phyloP scores from a whole-genome alignment of 2,113 vertebrate species.

The Cygnus atratus region DNA sequence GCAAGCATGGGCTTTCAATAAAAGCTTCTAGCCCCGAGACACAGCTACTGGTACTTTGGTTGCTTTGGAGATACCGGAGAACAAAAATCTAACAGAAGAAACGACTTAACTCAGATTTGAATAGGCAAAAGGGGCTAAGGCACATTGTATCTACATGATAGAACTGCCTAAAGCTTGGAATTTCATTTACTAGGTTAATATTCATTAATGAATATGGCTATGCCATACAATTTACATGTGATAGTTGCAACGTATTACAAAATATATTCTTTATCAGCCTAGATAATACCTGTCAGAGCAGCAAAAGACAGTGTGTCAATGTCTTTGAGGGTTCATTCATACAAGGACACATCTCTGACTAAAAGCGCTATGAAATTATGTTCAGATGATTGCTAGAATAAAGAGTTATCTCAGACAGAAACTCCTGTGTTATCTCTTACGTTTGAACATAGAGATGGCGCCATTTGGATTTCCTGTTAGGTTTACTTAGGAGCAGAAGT shows the following conservation, averaged over 20 bases:
- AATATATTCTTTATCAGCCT: not conserved
- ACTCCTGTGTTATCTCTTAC: not conserved
- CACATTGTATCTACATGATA: not conserved
- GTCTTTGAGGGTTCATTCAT: not conserved
- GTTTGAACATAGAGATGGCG: not conserved
- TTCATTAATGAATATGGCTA: not conserved
- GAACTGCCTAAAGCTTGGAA: not conserved
- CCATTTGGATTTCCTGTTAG: not conserved
- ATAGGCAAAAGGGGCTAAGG: not conserved
- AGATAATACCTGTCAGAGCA: not conserved
- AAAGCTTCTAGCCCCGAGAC: not conserved
- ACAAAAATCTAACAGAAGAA: not conserved
- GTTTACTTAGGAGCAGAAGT: not conserved
- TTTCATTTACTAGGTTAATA: not conserved
- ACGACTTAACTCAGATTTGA: not conserved
- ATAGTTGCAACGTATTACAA: not conserved
- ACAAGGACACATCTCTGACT: not conserved
- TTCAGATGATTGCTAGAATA: not conserved
- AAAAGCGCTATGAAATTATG: not conserved
- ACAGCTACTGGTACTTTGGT: accelerated
- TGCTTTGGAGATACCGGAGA: not conserved
- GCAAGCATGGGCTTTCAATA: not conserved
- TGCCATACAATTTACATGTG: not conserved
- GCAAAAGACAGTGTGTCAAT: not conserved
- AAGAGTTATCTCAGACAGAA: not conserved